A percentile compares a stretch with the other conserved stretches of the same genome.
These are phyloP conservation scores for Tupiocoris notatus DNA, from an alignment of 2,888 invertebrate genomes.

Conservation along the genomic window DNA sequence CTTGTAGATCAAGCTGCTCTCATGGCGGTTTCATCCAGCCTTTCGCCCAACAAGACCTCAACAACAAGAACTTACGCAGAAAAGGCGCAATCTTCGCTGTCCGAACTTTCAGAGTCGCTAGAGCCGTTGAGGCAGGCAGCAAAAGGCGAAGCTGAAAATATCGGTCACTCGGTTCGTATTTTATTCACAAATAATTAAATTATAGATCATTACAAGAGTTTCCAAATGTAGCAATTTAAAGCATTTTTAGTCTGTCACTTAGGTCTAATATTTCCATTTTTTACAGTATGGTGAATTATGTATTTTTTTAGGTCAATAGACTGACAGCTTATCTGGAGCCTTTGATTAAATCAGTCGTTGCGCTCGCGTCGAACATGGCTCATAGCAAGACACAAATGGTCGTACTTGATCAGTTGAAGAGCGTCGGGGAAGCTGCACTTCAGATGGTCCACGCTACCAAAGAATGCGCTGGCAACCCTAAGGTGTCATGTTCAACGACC, in stretches of 20 bases:
- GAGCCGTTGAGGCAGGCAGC: conserved; percentile 84
- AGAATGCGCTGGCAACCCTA: conserved; percentile 90
- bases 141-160: conserved; percentile 85
- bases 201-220: not conserved
- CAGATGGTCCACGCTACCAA: conserved; percentile 81
- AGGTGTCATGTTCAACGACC: conserved; percentile 57
- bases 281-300: not conserved
- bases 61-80: conserved; percentile 74
- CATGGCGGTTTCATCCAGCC: conserved; percentile 80
- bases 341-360: conserved; percentile 76
- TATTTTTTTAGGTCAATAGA: conserved; percentile 51
- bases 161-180: conserved; percentile 80
- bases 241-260: not conserved
- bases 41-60: conserved; percentile 68
- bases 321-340: conserved; percentile 78
- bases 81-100: conserved; percentile 74
- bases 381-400: conserved; percentile 85
- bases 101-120: conserved; percentile 78
- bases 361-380: conserved; percentile 84
- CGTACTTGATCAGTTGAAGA: conserved; percentile 87
- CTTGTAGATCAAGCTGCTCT: conserved; percentile 84
- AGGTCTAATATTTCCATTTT: not conserved
- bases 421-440: conserved; percentile 88
- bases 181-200: not conserved
- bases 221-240: not conserved